Percentiles rank a stretch among this genome's conserved stretches.
Conservation (phyloP, 1,140 invertebrate species). For the Streblospio benedicti region DNA sequence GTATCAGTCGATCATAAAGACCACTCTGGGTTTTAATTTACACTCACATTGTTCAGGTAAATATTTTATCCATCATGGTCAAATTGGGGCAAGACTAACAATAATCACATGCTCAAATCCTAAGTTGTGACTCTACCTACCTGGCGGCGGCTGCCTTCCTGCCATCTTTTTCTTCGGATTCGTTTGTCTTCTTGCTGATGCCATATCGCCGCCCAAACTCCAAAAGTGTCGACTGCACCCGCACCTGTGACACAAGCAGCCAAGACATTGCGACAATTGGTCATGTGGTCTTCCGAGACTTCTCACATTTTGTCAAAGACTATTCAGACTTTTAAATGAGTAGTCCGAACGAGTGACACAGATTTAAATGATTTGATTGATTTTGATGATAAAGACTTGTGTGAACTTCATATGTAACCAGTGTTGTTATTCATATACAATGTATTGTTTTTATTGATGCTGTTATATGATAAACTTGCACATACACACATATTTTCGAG, state of each 20-base stretch:
- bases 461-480: no score
- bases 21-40: background rate
- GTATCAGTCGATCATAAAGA: no score
- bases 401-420: background rate
- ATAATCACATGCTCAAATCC: background rate
- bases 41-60: background rate
- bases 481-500: no score
- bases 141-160: background rate
- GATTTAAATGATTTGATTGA: background rate
- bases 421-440: slow-evolving; percentile 29
- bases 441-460: no score
- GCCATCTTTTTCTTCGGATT: slow-evolving; percentile 10
- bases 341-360: background rate
- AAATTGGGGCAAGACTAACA: background rate
- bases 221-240: slow-evolving; percentile 50
- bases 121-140: background rate
- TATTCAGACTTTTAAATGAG: background rate
- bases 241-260: slow-evolving; percentile 40
- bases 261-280: slow-evolving; percentile 43
- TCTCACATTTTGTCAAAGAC: background rate
- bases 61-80: background rate
- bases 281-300: slow-evolving; percentile 39
- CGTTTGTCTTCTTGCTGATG: slow-evolving; percentile 1
- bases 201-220: slow-evolving; percentile 49
- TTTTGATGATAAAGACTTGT: background rate